phyloP scores from a whole-genome alignment of 2,797 vertebrate genomes.

The Alosa sapidissima region DNA sequence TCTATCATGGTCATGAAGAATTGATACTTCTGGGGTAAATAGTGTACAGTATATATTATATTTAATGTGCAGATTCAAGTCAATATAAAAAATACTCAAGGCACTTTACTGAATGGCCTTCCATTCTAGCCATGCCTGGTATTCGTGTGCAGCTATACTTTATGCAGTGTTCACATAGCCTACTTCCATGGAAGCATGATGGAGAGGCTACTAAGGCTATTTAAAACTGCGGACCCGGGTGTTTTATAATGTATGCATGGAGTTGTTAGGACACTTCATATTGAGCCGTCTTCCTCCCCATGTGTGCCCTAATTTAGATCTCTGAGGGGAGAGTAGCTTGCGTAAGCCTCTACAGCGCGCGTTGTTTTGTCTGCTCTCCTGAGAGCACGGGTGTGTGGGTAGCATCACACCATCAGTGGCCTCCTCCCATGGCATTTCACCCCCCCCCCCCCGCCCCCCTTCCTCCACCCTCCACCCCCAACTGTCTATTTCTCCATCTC shows the following conservation, averaged over 20 bases:
- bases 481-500: not conserved
- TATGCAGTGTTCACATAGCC: not conserved
- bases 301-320: not conserved
- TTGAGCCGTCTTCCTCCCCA: not conserved
- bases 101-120: not conserved
- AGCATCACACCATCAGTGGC: not conserved
- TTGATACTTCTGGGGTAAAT: no score
- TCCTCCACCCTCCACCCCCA: not conserved
- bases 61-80: no score
- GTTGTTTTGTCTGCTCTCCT: conserved; percentile 4
- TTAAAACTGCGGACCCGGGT: not conserved
- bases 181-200: not conserved
- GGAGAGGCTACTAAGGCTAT: not conserved
- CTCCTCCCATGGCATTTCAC: not conserved
- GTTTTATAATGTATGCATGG: not conserved
- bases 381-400: not conserved
- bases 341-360: not conserved
- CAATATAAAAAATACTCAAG: not conserved
- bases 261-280: not conserved
- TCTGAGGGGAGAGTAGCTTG: not conserved
- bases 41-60: no score
- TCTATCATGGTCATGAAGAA: no score
- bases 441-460: not conserved
- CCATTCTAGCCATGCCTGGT: not conserved
- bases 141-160: not conserved